These are phyloP conservation scores for Lasioglossum pauxillum DNA, from an alignment of 2,888 invertebrate genomes.

Conservation along the genomic window DNA sequence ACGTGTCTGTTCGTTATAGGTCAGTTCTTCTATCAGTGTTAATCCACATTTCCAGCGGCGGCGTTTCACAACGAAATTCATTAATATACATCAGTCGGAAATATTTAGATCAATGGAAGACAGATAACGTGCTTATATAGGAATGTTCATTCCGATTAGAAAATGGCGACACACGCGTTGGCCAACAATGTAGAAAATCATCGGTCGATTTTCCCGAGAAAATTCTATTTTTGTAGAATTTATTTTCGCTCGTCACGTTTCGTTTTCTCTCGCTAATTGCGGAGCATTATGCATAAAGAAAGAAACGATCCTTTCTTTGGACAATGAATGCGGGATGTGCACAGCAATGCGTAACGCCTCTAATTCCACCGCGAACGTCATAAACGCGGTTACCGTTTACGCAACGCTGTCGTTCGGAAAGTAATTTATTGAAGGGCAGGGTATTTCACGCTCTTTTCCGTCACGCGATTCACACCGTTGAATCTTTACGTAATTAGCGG, in stretches of 20 bases:
- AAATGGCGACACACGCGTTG: background rate
- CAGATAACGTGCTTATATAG: background rate
- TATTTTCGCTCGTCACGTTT: background rate
- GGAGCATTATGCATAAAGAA: background rate
- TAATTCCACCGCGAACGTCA: conserved; percentile 4
- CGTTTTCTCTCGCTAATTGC: background rate
- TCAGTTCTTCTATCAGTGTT: background rate
- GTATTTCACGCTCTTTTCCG: conserved; percentile 10
- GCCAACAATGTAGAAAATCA: background rate
- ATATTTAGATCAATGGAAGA: background rate
- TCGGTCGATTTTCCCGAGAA: background rate
- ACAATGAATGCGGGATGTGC: background rate
- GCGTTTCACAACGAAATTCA: background rate
- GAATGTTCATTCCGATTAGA: too few species aligned
- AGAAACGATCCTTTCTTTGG: background rate
- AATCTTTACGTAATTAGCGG: conserved; percentile 21
- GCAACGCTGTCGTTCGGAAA: conserved; percentile 14
- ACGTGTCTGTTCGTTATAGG: background rate
- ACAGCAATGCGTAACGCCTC: background rate
- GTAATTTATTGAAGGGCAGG: conserved; percentile 36
- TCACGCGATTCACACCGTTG: conserved; percentile 18
- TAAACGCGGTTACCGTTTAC: background rate
- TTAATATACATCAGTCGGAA: background rate
- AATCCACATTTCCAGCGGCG: background rate
- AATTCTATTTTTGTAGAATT: background rate